A percentile compares a stretch with the other conserved stretches of the same genome.
These are phyloP conservation scores for Maccullochella peelii DNA, from an alignment of 2,113 vertebrate species.

Conservation along the genomic window DNA sequence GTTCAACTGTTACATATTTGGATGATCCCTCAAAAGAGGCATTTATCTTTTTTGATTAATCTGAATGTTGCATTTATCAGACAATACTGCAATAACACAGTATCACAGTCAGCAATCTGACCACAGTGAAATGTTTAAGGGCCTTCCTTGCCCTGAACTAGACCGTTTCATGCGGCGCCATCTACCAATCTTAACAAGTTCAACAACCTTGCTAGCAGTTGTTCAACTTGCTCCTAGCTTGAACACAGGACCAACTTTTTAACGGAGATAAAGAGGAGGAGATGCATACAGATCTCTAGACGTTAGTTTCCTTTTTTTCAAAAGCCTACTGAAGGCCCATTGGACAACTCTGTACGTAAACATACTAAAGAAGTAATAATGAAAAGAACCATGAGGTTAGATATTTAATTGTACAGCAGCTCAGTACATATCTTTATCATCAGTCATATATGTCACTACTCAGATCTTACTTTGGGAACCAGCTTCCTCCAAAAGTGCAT, in stretches of 20 bases:
- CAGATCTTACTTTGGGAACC: conserved; percentile 81
- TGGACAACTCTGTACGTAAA: neutral
- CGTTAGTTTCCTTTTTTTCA: neutral
- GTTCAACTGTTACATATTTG: neutral
- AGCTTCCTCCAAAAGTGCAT: conserved; percentile 89
- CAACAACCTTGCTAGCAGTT: neutral
- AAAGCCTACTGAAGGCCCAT: neutral
- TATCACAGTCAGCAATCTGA: neutral
- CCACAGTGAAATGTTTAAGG: neutral
- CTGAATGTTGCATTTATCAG: neutral
- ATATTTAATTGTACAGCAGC: neutral
- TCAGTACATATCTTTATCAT: neutral
- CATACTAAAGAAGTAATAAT: neutral
- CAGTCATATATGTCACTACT: neutral
- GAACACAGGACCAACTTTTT: neutral
- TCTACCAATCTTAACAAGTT: no score
- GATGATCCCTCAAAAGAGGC: neutral
- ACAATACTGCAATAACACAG: neutral
- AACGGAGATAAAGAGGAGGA: neutral
- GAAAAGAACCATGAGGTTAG: neutral
- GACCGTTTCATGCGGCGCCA: neutral
- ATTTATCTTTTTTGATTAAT: neutral
- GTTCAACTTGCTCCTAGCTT: neutral
- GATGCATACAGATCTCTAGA: neutral
- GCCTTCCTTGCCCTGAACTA: neutral